These are phyloP conservation scores for Drosophila malerkotliana DNA, from an alignment of 1,140 invertebrate genomes.

Conservation along the genomic window DNA sequence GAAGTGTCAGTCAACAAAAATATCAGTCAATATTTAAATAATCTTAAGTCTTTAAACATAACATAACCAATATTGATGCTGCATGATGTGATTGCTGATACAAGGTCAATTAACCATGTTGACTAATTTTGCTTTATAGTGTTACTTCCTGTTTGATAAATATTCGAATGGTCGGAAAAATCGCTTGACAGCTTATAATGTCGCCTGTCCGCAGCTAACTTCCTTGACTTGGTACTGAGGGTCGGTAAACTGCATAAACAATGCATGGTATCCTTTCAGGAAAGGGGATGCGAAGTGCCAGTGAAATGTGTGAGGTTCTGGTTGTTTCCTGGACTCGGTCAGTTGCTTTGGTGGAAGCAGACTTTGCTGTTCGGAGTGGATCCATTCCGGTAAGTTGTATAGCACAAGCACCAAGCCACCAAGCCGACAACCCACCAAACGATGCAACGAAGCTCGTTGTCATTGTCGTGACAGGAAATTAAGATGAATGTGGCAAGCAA, in stretches of 20 bases:
- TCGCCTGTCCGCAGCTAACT: neutral
- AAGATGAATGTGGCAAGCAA: conserved; percentile 82
- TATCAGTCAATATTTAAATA: too few species aligned
- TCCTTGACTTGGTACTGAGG: neutral
- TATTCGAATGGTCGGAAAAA: neutral
- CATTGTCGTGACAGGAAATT: conserved; percentile 82
- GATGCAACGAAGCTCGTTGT: conserved; percentile 67
- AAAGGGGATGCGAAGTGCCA: conserved; percentile 28
- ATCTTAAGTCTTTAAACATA: too few species aligned
- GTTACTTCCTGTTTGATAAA: neutral
- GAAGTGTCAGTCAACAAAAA: neutral
- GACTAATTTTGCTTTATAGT: too few species aligned
- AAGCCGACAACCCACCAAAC: conserved; percentile 25
- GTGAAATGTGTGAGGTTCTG: conserved; percentile 42
- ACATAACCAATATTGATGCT: too few species aligned
- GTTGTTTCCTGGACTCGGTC: conserved; percentile 46
- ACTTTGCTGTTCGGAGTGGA: conserved; percentile 39
- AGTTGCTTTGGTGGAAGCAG: conserved; percentile 51
- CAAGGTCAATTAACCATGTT: too few species aligned
- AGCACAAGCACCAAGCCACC: conserved; percentile 15
- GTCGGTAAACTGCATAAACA: conserved; percentile 22
- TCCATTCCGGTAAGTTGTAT: conserved; percentile 1
- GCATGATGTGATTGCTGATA: too few species aligned
- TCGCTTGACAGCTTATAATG: neutral
- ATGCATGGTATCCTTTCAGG: conserved; percentile 26